Evolutionary conservation across 23 tunicate genomes (phyloP).

Genomic region (Styela plicata): DNA sequence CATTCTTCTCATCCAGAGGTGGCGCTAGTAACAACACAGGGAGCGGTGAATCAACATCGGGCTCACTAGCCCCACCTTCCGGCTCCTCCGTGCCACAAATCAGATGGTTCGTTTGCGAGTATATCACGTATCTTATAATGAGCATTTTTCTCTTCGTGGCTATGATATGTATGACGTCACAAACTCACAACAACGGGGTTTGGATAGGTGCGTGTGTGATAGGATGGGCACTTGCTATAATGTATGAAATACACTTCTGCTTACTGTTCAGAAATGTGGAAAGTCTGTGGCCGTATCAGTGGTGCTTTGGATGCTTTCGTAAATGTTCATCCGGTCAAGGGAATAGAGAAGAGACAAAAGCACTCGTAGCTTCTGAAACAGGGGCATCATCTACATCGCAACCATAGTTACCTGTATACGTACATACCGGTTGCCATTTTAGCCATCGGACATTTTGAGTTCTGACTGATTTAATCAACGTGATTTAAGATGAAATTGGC

Average conservation of each 20-base stretch:
- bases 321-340: neutral
- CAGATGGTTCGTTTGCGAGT: constrained; percentile 63
- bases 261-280: constrained; percentile 62
- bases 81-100: constrained; percentile 10
- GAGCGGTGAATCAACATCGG: constrained; percentile 23
- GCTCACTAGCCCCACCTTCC: constrained; percentile 31
- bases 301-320: constrained; percentile 2
- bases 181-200: constrained; percentile 28
- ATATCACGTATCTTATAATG: constrained; percentile 42
- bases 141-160: constrained; percentile 51
- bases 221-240: constrained; percentile 44
- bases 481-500: no score
- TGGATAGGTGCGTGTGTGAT: constrained; percentile 55
- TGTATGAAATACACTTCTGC: constrained; percentile 66
- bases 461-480: no score
- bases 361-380: neutral
- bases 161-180: constrained; percentile 47
- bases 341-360: neutral
- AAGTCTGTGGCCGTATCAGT: constrained; percentile 55
- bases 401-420: no score
- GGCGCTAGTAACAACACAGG: neutral
- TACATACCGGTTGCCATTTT: no score
- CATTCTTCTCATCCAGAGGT: constrained; percentile 10
- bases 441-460: no score
- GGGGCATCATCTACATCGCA: neutral